Evolutionary conservation across 2,113 vertebrate genomes (phyloP).

Genomic region (Barnardius zonarius): DNA sequence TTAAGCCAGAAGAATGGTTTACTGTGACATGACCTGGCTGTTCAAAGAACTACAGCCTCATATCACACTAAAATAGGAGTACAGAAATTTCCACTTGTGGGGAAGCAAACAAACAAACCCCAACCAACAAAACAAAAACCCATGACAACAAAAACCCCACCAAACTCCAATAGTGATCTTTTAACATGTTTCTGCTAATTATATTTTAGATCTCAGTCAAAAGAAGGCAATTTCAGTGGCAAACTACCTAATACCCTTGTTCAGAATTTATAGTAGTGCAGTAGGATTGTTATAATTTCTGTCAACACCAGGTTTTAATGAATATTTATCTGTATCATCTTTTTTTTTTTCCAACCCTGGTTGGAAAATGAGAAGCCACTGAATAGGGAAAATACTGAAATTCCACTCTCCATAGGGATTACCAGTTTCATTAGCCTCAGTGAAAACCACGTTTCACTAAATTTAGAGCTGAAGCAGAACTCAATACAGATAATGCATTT

Average conservation of each 20-base stretch:
- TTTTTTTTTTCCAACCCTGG: background rate
- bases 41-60: background rate
- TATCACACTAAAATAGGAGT: background rate
- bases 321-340: too few relatives aligned
- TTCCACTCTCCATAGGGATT: slow-evolving; percentile 54
- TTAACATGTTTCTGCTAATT: background rate
- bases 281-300: background rate
- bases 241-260: background rate
- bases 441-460: slow-evolving; percentile 65
- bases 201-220: background rate
- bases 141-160: background rate
- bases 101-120: background rate
- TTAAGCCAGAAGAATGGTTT: background rate
- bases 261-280: background rate
- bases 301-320: background rate
- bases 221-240: background rate
- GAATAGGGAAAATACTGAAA: slow-evolving; percentile 52
- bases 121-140: background rate
- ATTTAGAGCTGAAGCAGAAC: slow-evolving; percentile 55
- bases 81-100: background rate
- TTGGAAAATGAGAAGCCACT: slow-evolving; percentile 29
- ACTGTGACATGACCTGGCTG: background rate
- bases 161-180: background rate
- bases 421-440: slow-evolving; percentile 53
- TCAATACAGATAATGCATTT: slow-evolving; percentile 59